Evolutionary conservation across 2,888 invertebrate species (phyloP), one percentile per base, ranked within the genome.

Genomic region (Mongoloraphidia duomilia): DNA sequence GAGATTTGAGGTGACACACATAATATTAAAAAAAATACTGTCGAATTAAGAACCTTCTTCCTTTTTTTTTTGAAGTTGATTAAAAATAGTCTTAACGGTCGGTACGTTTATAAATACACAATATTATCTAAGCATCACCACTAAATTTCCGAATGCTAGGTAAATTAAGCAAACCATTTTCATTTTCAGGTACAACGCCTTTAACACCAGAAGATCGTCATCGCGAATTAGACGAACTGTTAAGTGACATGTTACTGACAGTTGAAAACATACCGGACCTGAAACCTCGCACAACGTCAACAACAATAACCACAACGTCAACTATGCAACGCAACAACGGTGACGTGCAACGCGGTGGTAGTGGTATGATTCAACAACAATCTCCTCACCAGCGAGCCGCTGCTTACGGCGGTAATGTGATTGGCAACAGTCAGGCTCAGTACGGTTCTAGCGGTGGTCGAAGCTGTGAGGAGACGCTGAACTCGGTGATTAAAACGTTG

Each of bases 181-280:
- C 26, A 26, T 26, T 26, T 26, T 26, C 26, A 26, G 26, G 26
- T 6, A 26, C 26, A 26, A 54, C 68, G 66, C 55, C 51, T 60
- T 65, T 66, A 63, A 66, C 67, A 59, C 65, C 72, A 59, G 71
- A 70, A 57, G 68, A 68, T 49, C 75, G 74, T 55, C 78, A 79
- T 65, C 74, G 77, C 58, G 86, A 87, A 72, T 78, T 89, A 63
- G 88, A 89, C 76, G 84, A 85, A 66, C 77, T 88, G 61, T 77
- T 89, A 57, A 80, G 82, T 62, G 88, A 87, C 67, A 88, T 89
- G 87, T 77, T 88, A 73, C 77, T 84, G 60, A 90, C 90, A 53
- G 88, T 88, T 65, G 84, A 88, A 75, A 84, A 85, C 66, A 81
- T 87, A 63, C 82, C 84, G 59, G 79, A 80, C 61, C 57, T 61